Evolutionary conservation across 2,888 invertebrate genomes (phyloP), one percentile per base, ranked within the genome.

Genomic region (Anthrax anthrax): DNA sequence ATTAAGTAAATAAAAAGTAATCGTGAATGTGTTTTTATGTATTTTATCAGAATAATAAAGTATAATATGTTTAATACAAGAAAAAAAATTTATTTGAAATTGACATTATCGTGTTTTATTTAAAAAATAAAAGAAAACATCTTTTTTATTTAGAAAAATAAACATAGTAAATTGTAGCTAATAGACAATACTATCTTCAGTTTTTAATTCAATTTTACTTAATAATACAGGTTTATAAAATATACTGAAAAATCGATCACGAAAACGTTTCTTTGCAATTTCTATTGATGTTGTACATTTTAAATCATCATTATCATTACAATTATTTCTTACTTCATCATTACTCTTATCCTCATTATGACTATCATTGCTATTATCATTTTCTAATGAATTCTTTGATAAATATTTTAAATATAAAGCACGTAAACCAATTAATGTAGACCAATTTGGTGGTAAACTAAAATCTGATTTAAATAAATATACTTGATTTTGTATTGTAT

Each of bases 361-460:
- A 16, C 14, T 8, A 2, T 42, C 2, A 9, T 14, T 12, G 10
- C 12, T n/a, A 3, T 9, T 32, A 16, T 12, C 27, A 18, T 36
- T 44, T 32, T 36, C 18, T 9, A n/a, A n/a, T n/a, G n/a, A n/a
- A n/a, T 38, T 36, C 14, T 39, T 32, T 12, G 32, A 36, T 32
- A 18, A 17, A 13, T 9, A 17, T 17, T 58, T 53, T 44, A 66
- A 59, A 43, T 64, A 64, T 1, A 65, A 38, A 3, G 61, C 59
- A 1, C 67, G 61, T 27, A 67, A 59, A 0, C 59, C 65, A 49
- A 65, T 53, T 44, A 61, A 54, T 3, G 63, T 61, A 6, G 58
- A 56, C 58, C 58, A 65, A 49, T 52, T 67, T 2, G 64, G 60
- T 8, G 64, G 60, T 42, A 65, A 47, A 12, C 3, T 12, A 27